Conservation (phyloP, 2,113 vertebrate genomes). For the Acanthochromis polyacanthus region DNA sequence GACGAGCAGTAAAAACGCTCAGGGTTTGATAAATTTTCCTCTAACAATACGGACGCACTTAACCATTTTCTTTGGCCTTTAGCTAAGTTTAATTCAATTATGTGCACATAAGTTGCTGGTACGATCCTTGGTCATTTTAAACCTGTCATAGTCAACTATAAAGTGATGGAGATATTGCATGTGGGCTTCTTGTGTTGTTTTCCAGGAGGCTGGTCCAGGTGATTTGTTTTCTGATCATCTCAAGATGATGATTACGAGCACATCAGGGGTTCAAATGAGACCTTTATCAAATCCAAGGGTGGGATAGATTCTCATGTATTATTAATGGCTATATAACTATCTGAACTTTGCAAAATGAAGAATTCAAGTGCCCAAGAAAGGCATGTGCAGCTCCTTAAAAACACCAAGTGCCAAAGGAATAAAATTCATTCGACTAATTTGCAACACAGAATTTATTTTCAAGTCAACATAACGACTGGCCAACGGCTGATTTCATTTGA, state of each 20-base stretch:
- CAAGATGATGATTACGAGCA: slow-evolving; percentile 4
- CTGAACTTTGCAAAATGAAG: neutral
- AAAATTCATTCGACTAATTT: neutral
- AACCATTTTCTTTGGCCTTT: neutral
- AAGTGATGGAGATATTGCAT: slow-evolving; percentile 8
- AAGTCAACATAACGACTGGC: neutral
- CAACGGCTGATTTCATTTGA: neutral
- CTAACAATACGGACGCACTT: slow-evolving; percentile 6
- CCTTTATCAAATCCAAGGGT: slow-evolving; percentile 3
- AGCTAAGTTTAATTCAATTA: neutral
- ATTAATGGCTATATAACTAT: neutral
- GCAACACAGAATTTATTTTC: neutral
- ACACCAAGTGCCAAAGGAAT: neutral
- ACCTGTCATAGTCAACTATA: neutral
- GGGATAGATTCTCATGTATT: neutral
- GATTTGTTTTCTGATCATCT: neutral
- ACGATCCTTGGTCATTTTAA: neutral
- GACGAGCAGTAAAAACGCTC: slow-evolving; percentile 30
- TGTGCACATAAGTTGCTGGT: neutral
- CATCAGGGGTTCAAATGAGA: slow-evolving; percentile 21
- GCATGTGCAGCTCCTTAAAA: neutral
- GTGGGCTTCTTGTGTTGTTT: neutral
- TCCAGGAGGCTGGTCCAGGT: neutral
- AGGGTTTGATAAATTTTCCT: slow-evolving; percentile 30
- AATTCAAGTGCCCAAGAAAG: neutral